phyloP scores from a whole-genome alignment of 2,797 vertebrate species.

The Salmo trutta region DNA sequence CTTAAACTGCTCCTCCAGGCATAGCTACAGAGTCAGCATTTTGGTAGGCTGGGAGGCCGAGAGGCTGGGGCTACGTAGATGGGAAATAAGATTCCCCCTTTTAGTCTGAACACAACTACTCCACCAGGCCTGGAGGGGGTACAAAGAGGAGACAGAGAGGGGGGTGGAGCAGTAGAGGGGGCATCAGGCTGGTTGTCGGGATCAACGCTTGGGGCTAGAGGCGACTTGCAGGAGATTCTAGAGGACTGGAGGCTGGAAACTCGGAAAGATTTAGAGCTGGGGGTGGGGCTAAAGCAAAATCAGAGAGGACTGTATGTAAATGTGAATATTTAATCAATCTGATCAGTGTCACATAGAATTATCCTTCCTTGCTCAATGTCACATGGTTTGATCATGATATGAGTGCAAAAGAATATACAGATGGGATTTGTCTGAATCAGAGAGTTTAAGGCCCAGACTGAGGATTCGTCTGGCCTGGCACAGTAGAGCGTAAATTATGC shows the following conservation, averaged over 20 bases:
- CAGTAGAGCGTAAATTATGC: neutral
- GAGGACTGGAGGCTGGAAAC: neutral
- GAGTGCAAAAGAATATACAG: neutral
- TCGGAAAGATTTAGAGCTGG: neutral
- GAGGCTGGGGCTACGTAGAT: constrained; percentile 68
- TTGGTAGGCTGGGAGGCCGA: constrained; percentile 41
- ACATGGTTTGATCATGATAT: neutral
- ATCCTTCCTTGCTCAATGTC: neutral
- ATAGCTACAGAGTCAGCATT: constrained; percentile 74
- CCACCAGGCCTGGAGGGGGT: constrained; percentile 68
- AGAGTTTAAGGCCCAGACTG: neutral
- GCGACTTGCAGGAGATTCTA: neutral
- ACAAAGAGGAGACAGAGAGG: constrained; percentile 63
- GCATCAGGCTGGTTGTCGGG: neutral
- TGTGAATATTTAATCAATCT: neutral
- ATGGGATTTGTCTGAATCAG: neutral
- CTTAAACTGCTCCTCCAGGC: constrained; percentile 77
- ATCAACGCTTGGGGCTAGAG: neutral
- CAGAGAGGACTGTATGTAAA: neutral
- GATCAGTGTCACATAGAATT: neutral
- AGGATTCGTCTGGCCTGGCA: neutral
- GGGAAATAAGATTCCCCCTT: constrained; percentile 67
- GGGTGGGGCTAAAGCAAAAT: neutral
- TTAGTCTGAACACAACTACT: constrained; percentile 69
- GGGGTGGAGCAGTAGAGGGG: constrained; percentile 2